Evolutionary conservation across 1,140 invertebrate genomes (phyloP), one percentile per base, ranked within the genome.

Genomic region (Helicoverpa armigera): DNA sequence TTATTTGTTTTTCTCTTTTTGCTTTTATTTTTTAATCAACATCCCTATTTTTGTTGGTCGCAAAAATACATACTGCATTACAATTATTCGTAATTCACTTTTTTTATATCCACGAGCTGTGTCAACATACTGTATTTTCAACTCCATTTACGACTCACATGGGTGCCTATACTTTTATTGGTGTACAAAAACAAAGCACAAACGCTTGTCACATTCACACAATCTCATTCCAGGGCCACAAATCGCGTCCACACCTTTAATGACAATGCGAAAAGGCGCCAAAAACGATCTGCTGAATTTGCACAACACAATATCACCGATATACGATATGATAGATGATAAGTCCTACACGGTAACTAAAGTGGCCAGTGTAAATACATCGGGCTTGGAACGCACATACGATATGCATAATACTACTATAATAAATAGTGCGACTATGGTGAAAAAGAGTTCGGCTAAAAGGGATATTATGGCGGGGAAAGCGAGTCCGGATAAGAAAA

Each of bases 301-400:
- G 29, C 89, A 94, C 79, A 91, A 82, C 65, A 92, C 92, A 0
- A 92, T 94, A 85, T 94, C 93, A 7, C 93, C 93, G 0, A 94
- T 94, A 53, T 94, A 91, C 83, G 91, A 92, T 35, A 86, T 87
- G 80, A 14, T 88, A 0, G 90, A 91, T 13, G 92, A 93, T 35
- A 90, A 93, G 80, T 91, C 92, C 2, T 92, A 90, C 70, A 90
- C 89, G 0, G 31, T 92, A 1, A 86, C 86, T 3, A 92, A 89
- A 80, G 80, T 79, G 3, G 76, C 83, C 0, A 87, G 65, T 11
- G 23, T 61, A 0, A 81, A 84, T 18, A 80, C 85, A 0, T 84
- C 85, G 1, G 75, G 53, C 2, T 88, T 91, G 88, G 90, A 91
- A 51, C 83, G 85, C 58, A 91, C 90, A 1, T 92, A 89, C 50